A percentile compares a stretch with the other conserved stretches of the same genome.
Conservation (phyloP, 1,140 invertebrate species). For the Diuraphis noxia region DNA sequence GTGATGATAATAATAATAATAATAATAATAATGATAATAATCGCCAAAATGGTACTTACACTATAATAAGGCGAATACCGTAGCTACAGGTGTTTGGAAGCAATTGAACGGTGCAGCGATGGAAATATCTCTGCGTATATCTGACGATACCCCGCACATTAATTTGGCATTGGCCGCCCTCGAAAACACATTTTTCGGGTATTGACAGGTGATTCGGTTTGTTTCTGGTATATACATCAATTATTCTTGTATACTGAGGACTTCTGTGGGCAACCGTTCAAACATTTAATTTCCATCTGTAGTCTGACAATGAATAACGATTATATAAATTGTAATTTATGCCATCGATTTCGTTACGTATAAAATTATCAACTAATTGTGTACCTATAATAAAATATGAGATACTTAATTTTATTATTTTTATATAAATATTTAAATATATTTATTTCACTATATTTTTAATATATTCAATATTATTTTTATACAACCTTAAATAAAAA, state of each 20-base stretch:
- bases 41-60: background rate
- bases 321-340: background rate
- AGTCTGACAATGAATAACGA: background rate
- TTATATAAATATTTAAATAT: too few relatives aligned
- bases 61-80: background rate
- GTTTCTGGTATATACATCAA: background rate
- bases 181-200: background rate
- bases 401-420: too few relatives aligned
- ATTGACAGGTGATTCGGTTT: background rate
- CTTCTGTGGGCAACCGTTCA: background rate
- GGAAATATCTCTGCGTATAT: background rate
- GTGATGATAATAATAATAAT: background rate
- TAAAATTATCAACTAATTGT: too few relatives aligned
- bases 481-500: background rate
- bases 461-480: too few relatives aligned
- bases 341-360: background rate
- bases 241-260: background rate
- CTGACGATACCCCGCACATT: background rate
- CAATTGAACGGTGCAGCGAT: background rate
- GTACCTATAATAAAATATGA: too few relatives aligned
- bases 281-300: background rate
- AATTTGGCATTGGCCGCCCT: background rate
- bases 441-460: too few relatives aligned
- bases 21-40: constrained; percentile 9
- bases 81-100: background rate